Evolutionary conservation across 30 jellyfish, hydroid and myxozoan genomes (phyloP).

Genomic region (Mastigias papua): DNA sequence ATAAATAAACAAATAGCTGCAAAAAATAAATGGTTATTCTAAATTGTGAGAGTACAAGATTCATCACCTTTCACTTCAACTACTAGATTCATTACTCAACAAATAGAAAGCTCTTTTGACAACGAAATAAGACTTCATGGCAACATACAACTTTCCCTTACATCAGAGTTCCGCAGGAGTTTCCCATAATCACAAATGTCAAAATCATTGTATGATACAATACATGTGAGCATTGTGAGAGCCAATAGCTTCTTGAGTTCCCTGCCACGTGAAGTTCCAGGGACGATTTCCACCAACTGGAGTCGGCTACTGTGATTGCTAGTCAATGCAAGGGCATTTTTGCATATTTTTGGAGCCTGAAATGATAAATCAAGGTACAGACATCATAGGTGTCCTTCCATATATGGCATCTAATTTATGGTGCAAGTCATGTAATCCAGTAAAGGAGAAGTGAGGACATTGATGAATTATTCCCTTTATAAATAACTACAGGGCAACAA

Average conservation of each 20-base stretch:
- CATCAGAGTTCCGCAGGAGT: not conserved
- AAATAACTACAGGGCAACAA: not conserved
- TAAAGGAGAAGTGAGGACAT: not conserved
- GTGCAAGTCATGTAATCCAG: too few relatives aligned
- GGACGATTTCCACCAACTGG: constrained; percentile 56
- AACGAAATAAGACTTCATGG: too few relatives aligned
- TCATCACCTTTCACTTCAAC: too few relatives aligned
- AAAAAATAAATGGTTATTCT: too few relatives aligned
- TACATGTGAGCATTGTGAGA: constrained; percentile 20
- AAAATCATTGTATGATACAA: not conserved
- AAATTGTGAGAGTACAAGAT: too few relatives aligned
- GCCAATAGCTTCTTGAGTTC: constrained; percentile 54
- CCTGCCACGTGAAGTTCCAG: constrained; percentile 64
- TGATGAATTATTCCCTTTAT: not conserved
- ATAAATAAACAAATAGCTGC: too few relatives aligned
- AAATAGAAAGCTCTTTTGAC: too few relatives aligned
- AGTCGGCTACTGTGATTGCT: constrained; percentile 57
- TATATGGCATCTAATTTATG: too few relatives aligned
- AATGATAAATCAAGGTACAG: too few relatives aligned
- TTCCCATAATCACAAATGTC: not conserved
- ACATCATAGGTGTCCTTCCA: too few relatives aligned
- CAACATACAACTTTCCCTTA: constrained; percentile 7
- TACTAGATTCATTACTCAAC: too few relatives aligned
- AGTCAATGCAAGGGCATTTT: constrained; percentile 16
- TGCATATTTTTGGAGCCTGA: constrained; percentile 34